Percentiles rank a stretch among this genome's conserved stretches.
These are phyloP conservation scores for Anomalospiza imberbis DNA, from an alignment of 2,797 vertebrate species.

Conservation along the genomic window DNA sequence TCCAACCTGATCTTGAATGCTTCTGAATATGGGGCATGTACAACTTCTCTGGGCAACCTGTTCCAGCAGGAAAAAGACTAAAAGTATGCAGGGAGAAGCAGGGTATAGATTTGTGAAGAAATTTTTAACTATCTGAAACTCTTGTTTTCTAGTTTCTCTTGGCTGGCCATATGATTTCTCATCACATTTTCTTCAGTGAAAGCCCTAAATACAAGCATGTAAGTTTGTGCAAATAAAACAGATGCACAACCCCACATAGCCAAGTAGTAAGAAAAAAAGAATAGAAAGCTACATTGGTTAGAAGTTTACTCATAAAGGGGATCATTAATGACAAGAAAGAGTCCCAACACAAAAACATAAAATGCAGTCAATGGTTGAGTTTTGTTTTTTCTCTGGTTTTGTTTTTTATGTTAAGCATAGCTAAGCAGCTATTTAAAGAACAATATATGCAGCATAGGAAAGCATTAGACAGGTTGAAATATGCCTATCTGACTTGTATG, in stretches of 20 bases:
- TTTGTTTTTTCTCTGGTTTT: background rate
- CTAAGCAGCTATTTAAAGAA: background rate
- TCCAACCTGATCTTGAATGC: background rate
- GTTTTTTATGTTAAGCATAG: background rate
- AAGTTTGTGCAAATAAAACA: background rate
- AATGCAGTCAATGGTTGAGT: background rate
- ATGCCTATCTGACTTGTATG: background rate
- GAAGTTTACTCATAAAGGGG: slow-evolving; percentile 7
- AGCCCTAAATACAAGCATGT: background rate
- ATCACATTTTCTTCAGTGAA: background rate
- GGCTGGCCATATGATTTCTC: background rate
- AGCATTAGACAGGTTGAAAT: background rate
- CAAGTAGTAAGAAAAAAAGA: background rate
- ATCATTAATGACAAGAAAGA: slow-evolving; percentile 5
- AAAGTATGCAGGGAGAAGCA: background rate
- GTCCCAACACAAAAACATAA: background rate
- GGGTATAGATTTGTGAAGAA: background rate
- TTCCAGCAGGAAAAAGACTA: background rate
- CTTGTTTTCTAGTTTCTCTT: background rate
- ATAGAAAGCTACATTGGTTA: background rate
- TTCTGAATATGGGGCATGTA: background rate
- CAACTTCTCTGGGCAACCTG: background rate
- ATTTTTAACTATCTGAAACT: background rate
- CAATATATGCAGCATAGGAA: background rate
- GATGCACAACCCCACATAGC: background rate